Evolutionary conservation across 1,140 invertebrate species (phyloP), one percentile per base, ranked within the genome.

Genomic region (Ectropis grisescens): DNA sequence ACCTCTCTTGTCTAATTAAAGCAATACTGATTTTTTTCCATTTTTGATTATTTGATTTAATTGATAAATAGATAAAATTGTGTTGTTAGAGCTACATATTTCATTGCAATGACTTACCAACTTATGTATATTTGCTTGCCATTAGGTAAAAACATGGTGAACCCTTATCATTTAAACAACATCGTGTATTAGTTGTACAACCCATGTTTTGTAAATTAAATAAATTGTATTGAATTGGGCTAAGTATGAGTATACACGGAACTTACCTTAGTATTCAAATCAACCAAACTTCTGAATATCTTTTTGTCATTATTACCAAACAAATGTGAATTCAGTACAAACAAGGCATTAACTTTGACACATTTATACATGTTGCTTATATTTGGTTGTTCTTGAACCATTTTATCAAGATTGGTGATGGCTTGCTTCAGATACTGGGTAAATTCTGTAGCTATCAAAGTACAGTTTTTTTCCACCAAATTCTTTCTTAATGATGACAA

Each of bases 231-330:
- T n/a, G n/a, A n/a, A n/a, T n/a, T n/a, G n/a, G n/a, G n/a, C n/a
- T n/a, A n/a, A n/a, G n/a, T n/a, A n/a, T n/a, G n/a, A n/a, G n/a
- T n/a, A n/a, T n/a, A n/a, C n/a, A n/a, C n/a, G n/a, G n/a, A n/a
- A n/a, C 23, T 26, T 59, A 91, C 88, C 84, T 92, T 94, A 71
- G 88, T 90, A 62, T 93, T 89, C 1, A 89, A 58, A 46, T 95
- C 93, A 50, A 87, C 82, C 5, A 95, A 50, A 37, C 83, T 74
- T 79, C 89, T 92, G 29, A 93, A 86, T 7, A 91, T 62, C 81
- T 92, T 94, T 61, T 89, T 94, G 55, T 97, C 94, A 41, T 85
- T 84, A 26, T 82, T 85, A 12, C 90, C 89, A 81, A 93, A 94
- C n/a, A 94, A 80, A 54, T 90, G 87, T 43, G 87, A 86, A 36